phyloP scores from a whole-genome alignment of 2,888 invertebrate species.

The Lasioglossum calceatum region DNA sequence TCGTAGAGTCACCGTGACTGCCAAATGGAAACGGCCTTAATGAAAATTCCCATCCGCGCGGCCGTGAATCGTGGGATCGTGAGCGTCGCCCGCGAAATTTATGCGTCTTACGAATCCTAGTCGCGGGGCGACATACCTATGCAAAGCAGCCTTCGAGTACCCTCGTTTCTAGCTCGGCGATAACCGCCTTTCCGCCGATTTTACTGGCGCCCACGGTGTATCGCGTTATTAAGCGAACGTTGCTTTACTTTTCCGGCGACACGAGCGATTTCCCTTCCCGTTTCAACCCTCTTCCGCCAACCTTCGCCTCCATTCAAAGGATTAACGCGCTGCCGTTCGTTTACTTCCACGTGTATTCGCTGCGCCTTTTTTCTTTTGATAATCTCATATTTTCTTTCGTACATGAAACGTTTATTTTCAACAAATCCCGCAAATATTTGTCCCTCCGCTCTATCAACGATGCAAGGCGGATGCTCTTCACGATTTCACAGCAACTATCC shows the following conservation, averaged over 20 bases:
- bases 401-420: background rate
- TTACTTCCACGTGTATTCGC: background rate
- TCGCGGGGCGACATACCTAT: slow-evolving; percentile 58
- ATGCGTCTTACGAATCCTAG: slow-evolving; percentile 62
- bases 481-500: background rate
- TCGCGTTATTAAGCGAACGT: slow-evolving; percentile 32
- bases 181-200: slow-evolving; percentile 41
- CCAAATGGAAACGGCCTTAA: slow-evolving; percentile 67
- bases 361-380: background rate
- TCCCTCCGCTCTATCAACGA: background rate
- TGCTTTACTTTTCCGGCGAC: slow-evolving; percentile 14
- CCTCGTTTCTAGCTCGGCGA: slow-evolving; percentile 34
- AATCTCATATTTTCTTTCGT: background rate
- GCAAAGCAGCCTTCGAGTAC: slow-evolving; percentile 59
- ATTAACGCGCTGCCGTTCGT: slow-evolving; percentile 5
- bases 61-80: slow-evolving; percentile 57
- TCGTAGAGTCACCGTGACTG: slow-evolving; percentile 21
- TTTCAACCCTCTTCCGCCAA: background rate
- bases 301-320: background rate
- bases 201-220: slow-evolving; percentile 22
- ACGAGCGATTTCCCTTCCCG: slow-evolving; percentile 6
- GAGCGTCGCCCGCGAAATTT: slow-evolving; percentile 56
- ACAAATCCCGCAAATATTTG: background rate
- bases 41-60: slow-evolving; percentile 62
- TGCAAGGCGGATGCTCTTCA: background rate